A percentile compares a stretch with the other conserved stretches of the same genome.
phyloP scores from a whole-genome alignment of 1,140 invertebrate genomes.

The Papilio polytes region DNA sequence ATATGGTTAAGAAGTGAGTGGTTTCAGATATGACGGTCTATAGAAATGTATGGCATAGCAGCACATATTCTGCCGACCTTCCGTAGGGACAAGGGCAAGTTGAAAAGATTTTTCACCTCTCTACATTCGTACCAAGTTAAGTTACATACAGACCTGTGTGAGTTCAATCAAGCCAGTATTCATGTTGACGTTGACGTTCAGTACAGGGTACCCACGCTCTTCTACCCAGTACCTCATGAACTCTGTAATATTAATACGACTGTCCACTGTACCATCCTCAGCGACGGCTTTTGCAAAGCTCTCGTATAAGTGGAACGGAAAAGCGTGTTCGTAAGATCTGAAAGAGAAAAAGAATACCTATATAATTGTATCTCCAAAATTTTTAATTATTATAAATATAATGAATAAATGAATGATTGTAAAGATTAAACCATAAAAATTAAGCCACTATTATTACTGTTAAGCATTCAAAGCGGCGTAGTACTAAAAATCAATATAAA shows the following conservation, averaged over 20 bases:
- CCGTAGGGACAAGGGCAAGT: too few relatives aligned
- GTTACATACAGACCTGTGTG: slow-evolving; percentile 69
- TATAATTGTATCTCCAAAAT: too few relatives aligned
- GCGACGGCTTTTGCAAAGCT: slow-evolving; percentile 58
- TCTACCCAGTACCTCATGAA: slow-evolving; percentile 83
- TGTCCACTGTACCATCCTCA: slow-evolving; percentile 50
- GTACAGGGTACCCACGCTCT: slow-evolving; percentile 90
- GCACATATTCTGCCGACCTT: too few relatives aligned
- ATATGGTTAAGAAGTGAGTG: too few relatives aligned
- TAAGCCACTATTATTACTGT: too few relatives aligned
- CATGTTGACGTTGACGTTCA: slow-evolving; percentile 84
- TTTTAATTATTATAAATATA: background rate
- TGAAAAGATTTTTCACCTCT: too few relatives aligned
- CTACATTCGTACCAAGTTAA: background rate
- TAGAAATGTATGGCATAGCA: too few relatives aligned
- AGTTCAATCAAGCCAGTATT: slow-evolving; percentile 70
- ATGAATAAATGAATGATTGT: too few relatives aligned
- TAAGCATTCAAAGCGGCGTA: too few relatives aligned
- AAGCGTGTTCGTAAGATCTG: slow-evolving; percentile 66
- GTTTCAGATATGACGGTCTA: too few relatives aligned
- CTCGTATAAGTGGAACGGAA: slow-evolving; percentile 62
- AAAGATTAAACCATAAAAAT: too few relatives aligned
- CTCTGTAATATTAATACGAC: slow-evolving; percentile 51
- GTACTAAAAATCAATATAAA: too few relatives aligned
- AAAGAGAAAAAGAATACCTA: slow-evolving; percentile 49